Conservation (phyloP, 2,797 vertebrate genomes). For the Myripristis murdjan region DNA sequence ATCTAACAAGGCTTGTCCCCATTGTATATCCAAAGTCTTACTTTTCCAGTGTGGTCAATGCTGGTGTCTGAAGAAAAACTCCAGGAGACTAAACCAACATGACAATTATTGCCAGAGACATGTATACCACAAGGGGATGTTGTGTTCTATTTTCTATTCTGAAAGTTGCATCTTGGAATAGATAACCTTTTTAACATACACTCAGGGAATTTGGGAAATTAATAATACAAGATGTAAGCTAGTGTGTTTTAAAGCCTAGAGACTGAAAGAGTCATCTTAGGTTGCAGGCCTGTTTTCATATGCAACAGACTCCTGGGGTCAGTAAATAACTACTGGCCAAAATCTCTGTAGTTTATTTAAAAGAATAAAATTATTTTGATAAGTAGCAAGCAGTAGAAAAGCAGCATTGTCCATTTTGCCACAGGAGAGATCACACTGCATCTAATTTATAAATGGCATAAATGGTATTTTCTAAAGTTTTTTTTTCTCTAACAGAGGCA, state of each 20-base stretch:
- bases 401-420: not conserved
- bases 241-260: slow-evolving; percentile 40
- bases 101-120: slow-evolving; percentile 62
- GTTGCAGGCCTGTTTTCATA: slow-evolving; percentile 54
- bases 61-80: slow-evolving; percentile 43
- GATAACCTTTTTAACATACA: slow-evolving; percentile 72
- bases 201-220: slow-evolving; percentile 67
- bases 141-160: slow-evolving; percentile 78
- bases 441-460: not conserved
- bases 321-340: slow-evolving; percentile 32
- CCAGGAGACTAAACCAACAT: slow-evolving; percentile 38
- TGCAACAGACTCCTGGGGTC: slow-evolving; percentile 5
- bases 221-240: slow-evolving; percentile 69
- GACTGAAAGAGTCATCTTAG: slow-evolving; percentile 35
- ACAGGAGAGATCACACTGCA: not conserved
- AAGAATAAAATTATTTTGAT: slow-evolving; percentile 14
- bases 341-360: not conserved
- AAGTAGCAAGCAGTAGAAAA: not conserved
- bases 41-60: slow-evolving; percentile 38
- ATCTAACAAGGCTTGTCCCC: slow-evolving; percentile 8
- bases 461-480: slow-evolving; percentile 49
- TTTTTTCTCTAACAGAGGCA: slow-evolving; percentile 27
- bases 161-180: slow-evolving; percentile 77
- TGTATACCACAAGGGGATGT: slow-evolving; percentile 37
- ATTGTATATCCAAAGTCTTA: slow-evolving; percentile 26